Conservation (phyloP, 1,140 invertebrate genomes). For the Ips typographus region DNA sequence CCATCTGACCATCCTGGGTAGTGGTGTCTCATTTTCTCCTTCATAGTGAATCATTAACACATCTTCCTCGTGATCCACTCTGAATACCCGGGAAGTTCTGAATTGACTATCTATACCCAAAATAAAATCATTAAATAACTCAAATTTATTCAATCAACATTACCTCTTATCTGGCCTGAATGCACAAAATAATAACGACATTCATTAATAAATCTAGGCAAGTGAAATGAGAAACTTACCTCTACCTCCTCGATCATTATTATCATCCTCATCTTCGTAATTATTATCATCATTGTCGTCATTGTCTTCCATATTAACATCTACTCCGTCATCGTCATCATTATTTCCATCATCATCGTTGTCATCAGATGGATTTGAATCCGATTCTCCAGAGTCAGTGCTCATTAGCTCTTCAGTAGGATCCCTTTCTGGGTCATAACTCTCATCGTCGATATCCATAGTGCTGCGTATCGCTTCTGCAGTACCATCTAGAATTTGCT, state of each 20-base stretch:
- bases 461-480: conserved; percentile 41
- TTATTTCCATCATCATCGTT: conserved; percentile 59
- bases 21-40: conserved; percentile 51
- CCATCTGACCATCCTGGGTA: conserved; percentile 57
- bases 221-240: conserved; percentile 13
- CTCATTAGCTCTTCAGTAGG: conserved; percentile 59
- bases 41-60: conserved; percentile 65
- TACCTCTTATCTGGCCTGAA: conserved; percentile 11
- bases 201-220: conserved; percentile 30
- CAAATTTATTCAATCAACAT: conserved; percentile 1
- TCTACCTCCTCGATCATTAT: conserved; percentile 40
- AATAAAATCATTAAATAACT: conserved; percentile 51
- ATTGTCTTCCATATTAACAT: conserved; percentile 59
- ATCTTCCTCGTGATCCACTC: conserved; percentile 60
- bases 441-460: conserved; percentile 51
- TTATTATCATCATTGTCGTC: conserved; percentile 56
- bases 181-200: not conserved
- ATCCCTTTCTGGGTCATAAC: conserved; percentile 48
- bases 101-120: not conserved
- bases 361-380: conserved; percentile 49
- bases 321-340: conserved; percentile 60
- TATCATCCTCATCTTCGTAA: conserved; percentile 50
- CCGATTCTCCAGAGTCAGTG: conserved; percentile 58
- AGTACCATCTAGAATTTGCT: conserved; percentile 64
- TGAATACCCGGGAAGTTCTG: conserved; percentile 44